Conservation (phyloP, 1,140 invertebrate genomes). For the Cydia amplana region DNA sequence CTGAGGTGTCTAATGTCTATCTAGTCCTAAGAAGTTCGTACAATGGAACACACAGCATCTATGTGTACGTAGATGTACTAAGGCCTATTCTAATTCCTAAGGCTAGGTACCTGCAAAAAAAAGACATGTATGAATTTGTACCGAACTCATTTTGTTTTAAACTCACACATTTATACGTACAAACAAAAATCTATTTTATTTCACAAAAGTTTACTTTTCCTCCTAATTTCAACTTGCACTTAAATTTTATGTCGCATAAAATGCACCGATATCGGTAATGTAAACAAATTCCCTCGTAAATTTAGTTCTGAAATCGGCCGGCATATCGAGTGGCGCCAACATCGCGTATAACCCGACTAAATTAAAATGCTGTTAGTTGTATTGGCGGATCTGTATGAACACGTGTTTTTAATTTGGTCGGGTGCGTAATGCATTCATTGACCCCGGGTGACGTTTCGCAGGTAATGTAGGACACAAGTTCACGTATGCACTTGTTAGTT, state of each 20-base stretch:
- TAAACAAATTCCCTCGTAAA: slow-evolving; percentile 34
- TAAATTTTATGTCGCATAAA: neutral
- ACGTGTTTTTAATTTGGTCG: slow-evolving; percentile 39
- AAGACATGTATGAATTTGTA: neutral
- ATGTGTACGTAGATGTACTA: neutral
- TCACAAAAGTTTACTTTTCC: neutral
- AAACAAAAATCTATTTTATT: neutral
- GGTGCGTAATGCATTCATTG: slow-evolving; percentile 49
- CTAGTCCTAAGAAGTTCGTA: neutral
- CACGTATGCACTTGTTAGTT: slow-evolving; percentile 26
- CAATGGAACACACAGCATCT: neutral
- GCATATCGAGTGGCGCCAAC: slow-evolving; percentile 34
- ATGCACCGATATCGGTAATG: slow-evolving; percentile 28
- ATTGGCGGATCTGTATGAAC: neutral
- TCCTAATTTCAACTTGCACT: neutral
- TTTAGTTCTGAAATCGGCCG: slow-evolving; percentile 19
- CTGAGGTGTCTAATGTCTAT: neutral
- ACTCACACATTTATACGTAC: neutral
- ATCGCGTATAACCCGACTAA: slow-evolving; percentile 48
- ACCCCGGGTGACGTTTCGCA: slow-evolving; percentile 47
- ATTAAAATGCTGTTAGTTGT: slow-evolving; percentile 31
- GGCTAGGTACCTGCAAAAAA: neutral
- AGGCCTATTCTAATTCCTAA: neutral
- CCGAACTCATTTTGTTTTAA: neutral
- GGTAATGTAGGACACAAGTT: slow-evolving; percentile 29